phyloP scores from a whole-genome alignment of 2,113 vertebrate genomes.

The Megaceryle torquata region DNA sequence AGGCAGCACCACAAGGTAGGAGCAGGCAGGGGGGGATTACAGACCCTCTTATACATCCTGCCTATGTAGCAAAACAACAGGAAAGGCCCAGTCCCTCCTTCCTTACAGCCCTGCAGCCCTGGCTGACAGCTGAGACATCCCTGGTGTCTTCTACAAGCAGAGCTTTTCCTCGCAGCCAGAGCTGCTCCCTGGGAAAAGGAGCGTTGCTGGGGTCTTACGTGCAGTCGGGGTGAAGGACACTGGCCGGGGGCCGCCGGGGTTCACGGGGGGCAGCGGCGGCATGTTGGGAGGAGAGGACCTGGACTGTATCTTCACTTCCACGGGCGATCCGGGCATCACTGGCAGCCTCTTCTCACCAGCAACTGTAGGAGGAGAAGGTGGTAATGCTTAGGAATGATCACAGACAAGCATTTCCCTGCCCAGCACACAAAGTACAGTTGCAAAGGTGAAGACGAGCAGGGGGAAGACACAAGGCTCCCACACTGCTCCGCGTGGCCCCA shows the following conservation, averaged over 20 bases:
- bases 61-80: not conserved
- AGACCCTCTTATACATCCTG: not conserved
- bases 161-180: not conserved
- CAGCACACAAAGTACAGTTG: not conserved
- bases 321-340: slow-evolving; percentile 97
- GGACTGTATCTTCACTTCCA: slow-evolving; percentile 97
- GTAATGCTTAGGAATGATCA: not conserved
- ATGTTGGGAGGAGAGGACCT: slow-evolving; percentile 91
- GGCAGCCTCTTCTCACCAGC: slow-evolving; percentile 91
- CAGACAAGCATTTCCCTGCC: accelerated
- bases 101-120: not conserved
- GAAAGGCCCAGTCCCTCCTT: not conserved
- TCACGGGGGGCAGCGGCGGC: slow-evolving; percentile 93
- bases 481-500: accelerated
- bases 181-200: not conserved
- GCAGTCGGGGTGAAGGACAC: slow-evolving; percentile 92
- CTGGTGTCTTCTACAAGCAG: accelerated
- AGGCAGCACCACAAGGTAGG: not conserved
- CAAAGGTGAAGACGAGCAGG: not conserved
- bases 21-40: not conserved
- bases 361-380: slow-evolving; percentile 75
- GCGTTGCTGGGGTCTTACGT: slow-evolving; percentile 69
- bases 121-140: not conserved
- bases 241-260: slow-evolving; percentile 88
- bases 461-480: not conserved